phyloP scores from a whole-genome alignment of 2,888 invertebrate genomes.

The Dorcus hopei region DNA sequence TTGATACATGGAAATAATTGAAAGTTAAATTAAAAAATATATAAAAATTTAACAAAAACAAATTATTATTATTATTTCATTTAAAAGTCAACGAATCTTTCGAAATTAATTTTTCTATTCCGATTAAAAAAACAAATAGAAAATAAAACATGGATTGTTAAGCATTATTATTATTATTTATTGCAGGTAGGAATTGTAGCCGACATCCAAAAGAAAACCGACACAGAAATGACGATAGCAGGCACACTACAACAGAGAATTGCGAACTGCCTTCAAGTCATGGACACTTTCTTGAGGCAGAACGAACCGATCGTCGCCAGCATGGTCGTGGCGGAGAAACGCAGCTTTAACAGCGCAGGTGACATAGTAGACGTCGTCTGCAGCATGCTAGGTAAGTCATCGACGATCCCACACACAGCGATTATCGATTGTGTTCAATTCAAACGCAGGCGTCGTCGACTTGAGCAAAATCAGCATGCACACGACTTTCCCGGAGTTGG shows the following conservation, averaged over 20 bases:
- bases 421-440: too few relatives aligned
- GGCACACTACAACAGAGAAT: slow-evolving; percentile 69
- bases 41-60: too few relatives aligned
- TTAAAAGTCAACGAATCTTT: too few relatives aligned
- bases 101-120: too few relatives aligned
- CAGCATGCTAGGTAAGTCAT: slow-evolving; percentile 43
- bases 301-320: slow-evolving; percentile 68
- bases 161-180: slow-evolving; percentile 22
- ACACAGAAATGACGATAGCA: slow-evolving; percentile 41
- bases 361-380: slow-evolving; percentile 72
- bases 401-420: too few relatives aligned
- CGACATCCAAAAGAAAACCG: not conserved
- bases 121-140: too few relatives aligned
- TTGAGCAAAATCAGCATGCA: too few relatives aligned
- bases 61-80: too few relatives aligned
- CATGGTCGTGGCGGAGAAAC: slow-evolving; percentile 86
- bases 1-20: too few relatives aligned
- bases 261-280: slow-evolving; percentile 58
- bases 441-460: too few relatives aligned
- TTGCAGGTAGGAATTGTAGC: slow-evolving; percentile 19
- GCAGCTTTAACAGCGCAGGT: slow-evolving; percentile 57
- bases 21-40: too few relatives aligned
- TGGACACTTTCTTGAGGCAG: slow-evolving; percentile 70
- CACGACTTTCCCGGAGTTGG: slow-evolving; percentile 59
- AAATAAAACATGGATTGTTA: too few relatives aligned